A percentile compares a stretch with the other conserved stretches of the same genome.
phyloP scores from a whole-genome alignment of 2,113 vertebrate genomes.

The Hemiscyllium ocellatum region DNA sequence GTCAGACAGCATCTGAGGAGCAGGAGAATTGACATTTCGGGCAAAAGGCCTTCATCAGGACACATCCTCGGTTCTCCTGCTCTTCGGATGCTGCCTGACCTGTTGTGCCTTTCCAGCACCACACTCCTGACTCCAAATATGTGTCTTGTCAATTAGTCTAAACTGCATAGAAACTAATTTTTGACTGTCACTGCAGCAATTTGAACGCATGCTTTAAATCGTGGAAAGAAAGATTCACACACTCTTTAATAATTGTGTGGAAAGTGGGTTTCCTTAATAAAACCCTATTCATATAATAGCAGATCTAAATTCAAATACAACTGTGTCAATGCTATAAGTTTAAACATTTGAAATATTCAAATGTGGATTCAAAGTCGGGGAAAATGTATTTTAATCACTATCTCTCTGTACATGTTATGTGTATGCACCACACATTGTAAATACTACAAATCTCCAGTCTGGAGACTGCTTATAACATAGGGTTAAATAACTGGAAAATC shows the following conservation, averaged over 20 bases:
- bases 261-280: background rate
- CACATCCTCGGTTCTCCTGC: no score
- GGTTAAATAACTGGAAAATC: background rate
- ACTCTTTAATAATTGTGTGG: background rate
- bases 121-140: background rate
- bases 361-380: background rate
- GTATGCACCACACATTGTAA: background rate
- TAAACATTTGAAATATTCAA: background rate
- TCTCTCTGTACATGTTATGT: background rate
- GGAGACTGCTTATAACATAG: background rate
- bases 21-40: no score
- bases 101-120: no score
- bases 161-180: background rate
- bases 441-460: background rate
- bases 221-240: background rate
- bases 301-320: background rate
- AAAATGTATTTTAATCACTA: background rate
- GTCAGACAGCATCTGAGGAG: no score
- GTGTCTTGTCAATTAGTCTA: background rate
- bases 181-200: background rate
- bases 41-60: no score
- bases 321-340: background rate
- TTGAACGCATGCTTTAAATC: background rate
- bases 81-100: no score
- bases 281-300: background rate